Evolutionary conservation across 2,888 invertebrate species (phyloP).

Genomic region (Andrena dorsata): DNA sequence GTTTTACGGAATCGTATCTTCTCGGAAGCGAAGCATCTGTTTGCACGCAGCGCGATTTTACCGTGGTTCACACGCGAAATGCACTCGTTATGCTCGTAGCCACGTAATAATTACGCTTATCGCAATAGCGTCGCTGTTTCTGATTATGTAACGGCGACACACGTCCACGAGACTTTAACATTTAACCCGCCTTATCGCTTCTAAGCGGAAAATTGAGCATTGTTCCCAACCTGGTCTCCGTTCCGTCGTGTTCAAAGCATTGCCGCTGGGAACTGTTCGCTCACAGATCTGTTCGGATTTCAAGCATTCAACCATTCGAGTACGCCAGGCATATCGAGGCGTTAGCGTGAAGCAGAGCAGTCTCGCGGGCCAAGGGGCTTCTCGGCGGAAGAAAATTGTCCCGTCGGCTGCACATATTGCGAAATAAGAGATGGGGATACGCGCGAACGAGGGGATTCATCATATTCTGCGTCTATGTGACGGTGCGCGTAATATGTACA

Average conservation of each 20-base stretch:
- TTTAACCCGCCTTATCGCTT: slow-evolving; percentile 46
- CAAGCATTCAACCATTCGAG: too few relatives aligned
- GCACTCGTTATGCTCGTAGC: slow-evolving; percentile 20
- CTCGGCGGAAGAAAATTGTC: too few relatives aligned
- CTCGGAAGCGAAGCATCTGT: slow-evolving; percentile 22
- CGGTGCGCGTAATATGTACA: slow-evolving; percentile 14
- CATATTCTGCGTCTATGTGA: slow-evolving; percentile 31
- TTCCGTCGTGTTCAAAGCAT: neutral
- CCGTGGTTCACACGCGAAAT: slow-evolving; percentile 26
- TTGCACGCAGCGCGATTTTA: slow-evolving; percentile 14
- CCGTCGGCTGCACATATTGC: neutral
- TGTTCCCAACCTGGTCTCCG: slow-evolving; percentile 9
- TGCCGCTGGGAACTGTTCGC: neutral
- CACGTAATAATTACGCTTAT: slow-evolving; percentile 63
- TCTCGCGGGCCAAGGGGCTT: too few relatives aligned
- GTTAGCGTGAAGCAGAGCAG: too few relatives aligned
- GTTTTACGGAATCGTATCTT: slow-evolving; percentile 20
- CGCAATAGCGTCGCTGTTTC: slow-evolving; percentile 37
- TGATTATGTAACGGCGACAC: slow-evolving; percentile 56
- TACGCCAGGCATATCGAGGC: too few relatives aligned
- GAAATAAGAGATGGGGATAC: neutral
- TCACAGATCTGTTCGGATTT: neutral
- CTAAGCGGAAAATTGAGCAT: slow-evolving; percentile 14
- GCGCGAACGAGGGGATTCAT: slow-evolving; percentile 4
- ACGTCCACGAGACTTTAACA: slow-evolving; percentile 50